Evolutionary conservation across 2,113 vertebrate genomes (phyloP), one percentile per base, ranked within the genome.

Genomic region (Lasiurus borealis): DNA sequence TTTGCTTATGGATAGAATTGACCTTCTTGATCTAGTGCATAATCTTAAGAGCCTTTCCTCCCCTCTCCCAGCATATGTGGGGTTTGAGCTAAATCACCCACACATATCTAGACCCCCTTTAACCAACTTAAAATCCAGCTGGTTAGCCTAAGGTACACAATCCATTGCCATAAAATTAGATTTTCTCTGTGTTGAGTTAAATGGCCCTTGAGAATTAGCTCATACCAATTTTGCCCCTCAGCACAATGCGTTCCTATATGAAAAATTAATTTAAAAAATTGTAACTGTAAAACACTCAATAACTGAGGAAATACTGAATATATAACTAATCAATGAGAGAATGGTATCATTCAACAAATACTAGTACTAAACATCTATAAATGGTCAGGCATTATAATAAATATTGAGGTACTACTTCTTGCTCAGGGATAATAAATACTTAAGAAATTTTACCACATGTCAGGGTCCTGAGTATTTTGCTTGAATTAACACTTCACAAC

Each of bases 91-190:
- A 75, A 62, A n/a, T 29, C 25, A 83, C 34, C 31, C 25, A 83
- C 12, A 82, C n/a, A n/a, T n/a, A n/a, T n/a, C n/a, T n/a, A n/a
- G n/a, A n/a, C n/a, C 59, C n/a, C 40, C 76, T 95, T 82, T 36
- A 88, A 92, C 14, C 68, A 90, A 73, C 15, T 89, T 21, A 40
- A 36, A 29, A 84, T 57, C 18, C 23, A 92, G 31, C 10, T 90
- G 27, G 40, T 50, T 95, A 78, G 90, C 29, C 44, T 85, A 13
- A 95, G 14, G 50, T 71, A 91, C 1, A 90, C 9, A 96, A 83
- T 90, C 19, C 66, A 6, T 90, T 8, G 76, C 71, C 62, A 91
- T 64, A 36, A 83, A 81, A 75, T n/a, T 14, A 46, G 8, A 52
- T 82, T 71, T 78, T 83, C n/a, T n/a, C 66, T 93, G 9, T 66